phyloP scores from a whole-genome alignment of 1,140 invertebrate genomes.

The Nylanderia fulva region DNA sequence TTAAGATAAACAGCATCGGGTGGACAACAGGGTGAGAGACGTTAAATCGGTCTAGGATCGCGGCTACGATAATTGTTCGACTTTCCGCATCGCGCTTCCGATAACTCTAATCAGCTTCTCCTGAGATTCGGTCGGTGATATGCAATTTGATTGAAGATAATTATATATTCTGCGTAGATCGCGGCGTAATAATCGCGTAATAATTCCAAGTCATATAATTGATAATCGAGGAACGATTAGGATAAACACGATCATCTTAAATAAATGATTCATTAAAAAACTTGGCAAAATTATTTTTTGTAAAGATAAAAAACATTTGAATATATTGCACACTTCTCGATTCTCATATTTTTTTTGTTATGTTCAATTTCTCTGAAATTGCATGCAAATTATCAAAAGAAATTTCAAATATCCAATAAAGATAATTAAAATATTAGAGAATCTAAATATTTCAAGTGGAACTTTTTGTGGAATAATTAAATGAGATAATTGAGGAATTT shows the following conservation, averaged over 20 bases:
- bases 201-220: neutral
- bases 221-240: neutral
- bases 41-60: slow-evolving; percentile 35
- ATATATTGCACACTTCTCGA: neutral
- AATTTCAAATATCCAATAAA: neutral
- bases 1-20: slow-evolving; percentile 21
- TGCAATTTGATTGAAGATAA: slow-evolving; percentile 49
- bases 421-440: neutral
- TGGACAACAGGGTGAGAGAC: slow-evolving; percentile 2
- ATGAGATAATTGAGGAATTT: slow-evolving; percentile 19
- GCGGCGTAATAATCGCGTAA: too few relatives aligned
- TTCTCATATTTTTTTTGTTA: neutral
- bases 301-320: neutral
- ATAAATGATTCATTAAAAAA: slow-evolving; percentile 1
- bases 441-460: neutral
- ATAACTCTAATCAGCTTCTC: slow-evolving; percentile 23
- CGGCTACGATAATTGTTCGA: neutral
- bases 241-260: neutral
- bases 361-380: slow-evolving; percentile 4
- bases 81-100: neutral
- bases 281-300: neutral
- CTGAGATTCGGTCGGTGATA: slow-evolving; percentile 44
- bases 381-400: neutral
- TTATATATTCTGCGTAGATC: slow-evolving; percentile 10
- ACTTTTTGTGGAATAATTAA: neutral